Evolutionary conservation across 2,797 vertebrate species (phyloP), one percentile per base, ranked within the genome.

Genomic region (Menidia menidia): DNA sequence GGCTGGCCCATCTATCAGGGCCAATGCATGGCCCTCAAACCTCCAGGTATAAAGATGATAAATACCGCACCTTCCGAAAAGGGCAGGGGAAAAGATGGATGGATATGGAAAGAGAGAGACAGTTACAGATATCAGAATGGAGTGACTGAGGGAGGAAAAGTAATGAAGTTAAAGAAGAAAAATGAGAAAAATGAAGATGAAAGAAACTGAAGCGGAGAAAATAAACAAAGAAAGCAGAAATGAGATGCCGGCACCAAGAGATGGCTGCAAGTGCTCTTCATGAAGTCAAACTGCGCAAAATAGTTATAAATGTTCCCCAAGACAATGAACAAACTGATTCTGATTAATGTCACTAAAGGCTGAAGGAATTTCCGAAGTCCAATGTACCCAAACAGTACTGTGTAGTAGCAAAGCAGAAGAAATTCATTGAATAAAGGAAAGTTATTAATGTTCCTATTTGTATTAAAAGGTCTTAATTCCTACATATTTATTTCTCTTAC

Each of bases 21-120:
- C 71, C 85, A 78, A 77, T 69, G 79, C 80, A 74, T 35, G 71
- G 86, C 82, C 84, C 86, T 91, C 88, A 90, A 91, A 91, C 81
- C 85, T 92, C 67, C 85, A 86, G 87, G 83, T 92, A 85, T 91
- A 91, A 90, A 89, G 90, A 93, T 93, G 92, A 94, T 92, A 90
- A 93, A 94, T 93, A 89, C 85, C 32, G 83, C 83, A 70, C 64
- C 75, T 67, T 69, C 57, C 74, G 82, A 78, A 90, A 89, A 88
- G 85, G 88, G 79, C 72, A 56, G 30, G 45, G 58, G 19, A 62
- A 81, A 58, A 81, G 79, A 88, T 66, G 71, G 84, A 90, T 87
- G 76, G 67, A 74, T 75, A 69, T 60, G 69, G 76, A 84, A 78
- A 67, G 59, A 77, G 70, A 87, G 74, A 71, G 86, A 84, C 63